phyloP scores from a whole-genome alignment of 1,140 invertebrate genomes.

The Papilio glaucus region DNA sequence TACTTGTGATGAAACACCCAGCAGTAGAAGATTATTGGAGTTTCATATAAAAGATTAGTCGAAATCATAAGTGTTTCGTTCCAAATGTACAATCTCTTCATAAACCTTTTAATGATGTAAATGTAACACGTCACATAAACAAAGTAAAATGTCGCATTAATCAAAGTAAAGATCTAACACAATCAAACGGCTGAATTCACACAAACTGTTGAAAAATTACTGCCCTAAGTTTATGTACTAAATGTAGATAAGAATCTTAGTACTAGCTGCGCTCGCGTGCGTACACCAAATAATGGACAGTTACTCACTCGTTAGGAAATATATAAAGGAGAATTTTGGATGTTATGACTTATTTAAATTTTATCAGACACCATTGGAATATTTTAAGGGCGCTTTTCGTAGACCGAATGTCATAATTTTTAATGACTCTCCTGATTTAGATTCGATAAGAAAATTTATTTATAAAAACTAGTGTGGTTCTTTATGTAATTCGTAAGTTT shows the following conservation, averaged over 20 bases:
- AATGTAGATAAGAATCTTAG: neutral
- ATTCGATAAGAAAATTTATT: neutral
- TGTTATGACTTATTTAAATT: slow-evolving; percentile 18
- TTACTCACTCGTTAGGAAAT: slow-evolving; percentile 12
- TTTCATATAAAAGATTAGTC: too few relatives aligned
- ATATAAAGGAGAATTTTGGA: neutral
- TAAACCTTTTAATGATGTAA: neutral
- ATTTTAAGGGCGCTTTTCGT: neutral
- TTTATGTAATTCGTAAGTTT: too few relatives aligned
- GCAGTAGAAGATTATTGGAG: too few relatives aligned
- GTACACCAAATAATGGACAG: neutral
- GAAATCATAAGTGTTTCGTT: too few relatives aligned
- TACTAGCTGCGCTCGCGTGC: neutral
- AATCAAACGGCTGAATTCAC: slow-evolving; percentile 10
- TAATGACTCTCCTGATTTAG: neutral
- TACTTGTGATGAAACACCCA: too few relatives aligned
- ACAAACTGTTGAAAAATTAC: neutral
- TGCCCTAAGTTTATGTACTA: neutral
- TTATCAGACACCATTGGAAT: slow-evolving; percentile 10
- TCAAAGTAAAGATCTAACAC: neutral
- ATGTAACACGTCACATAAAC: neutral
- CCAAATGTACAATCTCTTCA: neutral
- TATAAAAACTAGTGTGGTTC: neutral
- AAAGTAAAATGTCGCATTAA: neutral
- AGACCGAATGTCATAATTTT: neutral